Evolutionary conservation across 2,797 vertebrate species (phyloP).

Genomic region (Carcharodon carcharias): DNA sequence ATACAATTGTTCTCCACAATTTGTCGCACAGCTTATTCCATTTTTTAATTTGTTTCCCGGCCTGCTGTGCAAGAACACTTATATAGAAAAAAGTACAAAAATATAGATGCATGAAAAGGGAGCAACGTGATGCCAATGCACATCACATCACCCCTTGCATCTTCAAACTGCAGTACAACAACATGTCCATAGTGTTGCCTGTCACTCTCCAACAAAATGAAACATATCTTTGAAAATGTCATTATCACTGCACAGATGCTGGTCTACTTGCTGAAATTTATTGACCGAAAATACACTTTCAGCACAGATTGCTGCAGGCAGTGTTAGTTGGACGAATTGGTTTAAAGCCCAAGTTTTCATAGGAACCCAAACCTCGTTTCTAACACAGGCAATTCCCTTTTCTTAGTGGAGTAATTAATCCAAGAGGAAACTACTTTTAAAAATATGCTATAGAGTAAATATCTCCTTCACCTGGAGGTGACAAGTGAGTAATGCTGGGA

Average conservation of each 20-base stretch:
- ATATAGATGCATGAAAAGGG: background rate
- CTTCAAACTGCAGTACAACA: background rate
- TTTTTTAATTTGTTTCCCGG: background rate
- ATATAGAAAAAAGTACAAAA: background rate
- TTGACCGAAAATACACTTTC: slow-evolving; percentile 1
- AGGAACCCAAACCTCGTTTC: background rate
- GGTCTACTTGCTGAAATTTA: background rate
- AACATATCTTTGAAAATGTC: slow-evolving; percentile 1
- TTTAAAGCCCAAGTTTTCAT: background rate
- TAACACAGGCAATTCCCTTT: background rate
- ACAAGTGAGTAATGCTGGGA: background rate
- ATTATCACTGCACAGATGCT: slow-evolving; percentile 13
- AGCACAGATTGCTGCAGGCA: background rate
- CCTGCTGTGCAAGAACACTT: background rate
- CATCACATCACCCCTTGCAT: background rate
- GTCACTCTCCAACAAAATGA: slow-evolving; percentile 3
- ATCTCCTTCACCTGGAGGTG: background rate
- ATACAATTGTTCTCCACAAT: background rate
- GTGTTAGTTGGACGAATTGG: background rate
- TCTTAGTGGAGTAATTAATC: background rate
- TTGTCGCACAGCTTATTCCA: no score
- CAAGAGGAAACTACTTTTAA: background rate
- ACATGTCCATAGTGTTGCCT: background rate
- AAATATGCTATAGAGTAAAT: background rate
- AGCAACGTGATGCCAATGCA: background rate